A percentile compares a stretch with the other conserved stretches of the same genome.
These are phyloP conservation scores for Tetheella fluctuosa DNA, from an alignment of 2,888 invertebrate genomes.

Conservation along the genomic window DNA sequence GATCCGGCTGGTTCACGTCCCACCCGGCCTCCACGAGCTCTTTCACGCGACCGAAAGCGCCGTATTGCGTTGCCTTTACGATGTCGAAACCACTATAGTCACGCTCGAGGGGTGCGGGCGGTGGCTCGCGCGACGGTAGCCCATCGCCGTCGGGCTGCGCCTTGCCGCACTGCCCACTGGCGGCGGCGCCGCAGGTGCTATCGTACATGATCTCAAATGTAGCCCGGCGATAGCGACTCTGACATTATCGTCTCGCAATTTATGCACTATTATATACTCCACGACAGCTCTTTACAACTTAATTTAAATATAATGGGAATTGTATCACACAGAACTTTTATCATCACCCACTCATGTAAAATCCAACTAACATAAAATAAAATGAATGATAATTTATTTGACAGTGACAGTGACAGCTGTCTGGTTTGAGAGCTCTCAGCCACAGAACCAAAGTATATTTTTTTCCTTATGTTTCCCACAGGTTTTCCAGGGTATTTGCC, in stretches of 20 bases:
- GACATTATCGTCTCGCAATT: constrained; percentile 23
- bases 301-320: too few relatives aligned
- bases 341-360: not conserved
- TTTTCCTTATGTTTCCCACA: too few relatives aligned
- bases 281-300: not conserved
- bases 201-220: constrained; percentile 84
- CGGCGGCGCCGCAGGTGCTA: constrained; percentile 89
- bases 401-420: too few relatives aligned
- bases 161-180: constrained; percentile 86
- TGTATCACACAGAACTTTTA: constrained; percentile 19
- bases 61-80: constrained; percentile 98
- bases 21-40: constrained; percentile 96
- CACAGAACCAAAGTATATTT: too few relatives aligned
- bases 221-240: constrained; percentile 21
- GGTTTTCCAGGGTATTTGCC: too few relatives aligned
- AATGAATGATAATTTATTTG: too few relatives aligned
- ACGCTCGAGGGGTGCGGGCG: constrained; percentile 83
- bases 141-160: constrained; percentile 86
- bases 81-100: constrained; percentile 95
- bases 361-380: not conserved
- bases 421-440: too few relatives aligned
- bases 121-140: constrained; percentile 85
- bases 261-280: not conserved
- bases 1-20: constrained; percentile 97
- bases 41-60: constrained; percentile 91